Conservation (phyloP, 1,140 invertebrate genomes). For the Papilio machaon region DNA sequence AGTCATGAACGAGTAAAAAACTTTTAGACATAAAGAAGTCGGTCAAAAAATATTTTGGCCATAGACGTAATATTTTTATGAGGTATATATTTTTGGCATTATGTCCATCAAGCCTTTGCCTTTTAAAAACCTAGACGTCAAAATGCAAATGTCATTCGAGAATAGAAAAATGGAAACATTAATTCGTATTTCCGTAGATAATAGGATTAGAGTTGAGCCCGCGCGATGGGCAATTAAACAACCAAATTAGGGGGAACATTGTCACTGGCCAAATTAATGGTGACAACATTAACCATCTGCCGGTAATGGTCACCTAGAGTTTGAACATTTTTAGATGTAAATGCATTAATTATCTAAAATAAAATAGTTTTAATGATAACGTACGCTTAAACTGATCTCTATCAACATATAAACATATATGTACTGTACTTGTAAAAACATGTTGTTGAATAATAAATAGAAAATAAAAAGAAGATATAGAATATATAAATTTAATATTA, state of each 20-base stretch:
- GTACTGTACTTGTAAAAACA: neutral
- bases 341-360: slow-evolving; percentile 26
- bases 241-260: slow-evolving; percentile 49
- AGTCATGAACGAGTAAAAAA: too few relatives aligned
- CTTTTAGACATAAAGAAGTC: too few relatives aligned
- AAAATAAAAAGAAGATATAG: neutral
- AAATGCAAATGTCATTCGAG: slow-evolving; percentile 31
- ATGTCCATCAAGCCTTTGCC: neutral
- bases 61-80: neutral
- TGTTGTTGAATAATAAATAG: neutral
- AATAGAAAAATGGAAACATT: slow-evolving; percentile 47
- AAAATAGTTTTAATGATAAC: slow-evolving; percentile 13
- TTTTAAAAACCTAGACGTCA: slow-evolving; percentile 19
- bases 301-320: slow-evolving; percentile 33
- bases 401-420: neutral
- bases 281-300: slow-evolving; percentile 45
- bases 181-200: slow-evolving; percentile 50
- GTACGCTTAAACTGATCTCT: neutral
- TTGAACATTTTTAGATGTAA: slow-evolving; percentile 15
- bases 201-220: slow-evolving; percentile 39
- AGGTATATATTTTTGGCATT: neutral
- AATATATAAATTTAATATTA: neutral
- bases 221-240: slow-evolving; percentile 50
- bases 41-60: too few relatives aligned
- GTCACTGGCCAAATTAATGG: slow-evolving; percentile 48